Base-by-base conservation (phyloP, 2,797 vertebrate genomes). In the Premnoplex brunnescens region DNA sequence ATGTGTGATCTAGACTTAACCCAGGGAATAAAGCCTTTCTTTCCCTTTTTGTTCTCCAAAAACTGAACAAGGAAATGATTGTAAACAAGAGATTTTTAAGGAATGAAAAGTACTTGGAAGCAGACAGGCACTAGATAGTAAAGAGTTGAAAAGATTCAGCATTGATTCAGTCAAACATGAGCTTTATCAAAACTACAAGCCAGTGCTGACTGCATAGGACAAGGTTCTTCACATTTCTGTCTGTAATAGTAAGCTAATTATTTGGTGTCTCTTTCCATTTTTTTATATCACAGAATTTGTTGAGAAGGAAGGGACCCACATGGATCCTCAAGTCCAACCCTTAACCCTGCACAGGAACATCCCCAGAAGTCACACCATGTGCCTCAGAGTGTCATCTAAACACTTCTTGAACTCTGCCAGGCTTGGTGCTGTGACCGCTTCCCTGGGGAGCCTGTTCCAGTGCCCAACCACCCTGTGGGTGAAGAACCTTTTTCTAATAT, bases 11-110 rank as follows among this genome's bases (percentile, higher is more conserved):
- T 84, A 92, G 79, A 85, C 49, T 55, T 92, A 89, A 92, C 34
- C 36, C 21, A 43, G 46, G 48, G 36, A 92, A 83, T 92, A 93
- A 83, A 85, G 23, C 44, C 54, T 67, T 91, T 52, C 22, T 89
- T 87, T 93, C 60, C 72, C 26, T 58, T 81, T 83, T 90, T 86
- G 51, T 52, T 81, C 48, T 89, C 39, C 5, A 62, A 55, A 92
- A 91, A 81, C 22, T 2, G 2, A 88, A 68, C 30, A 75, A 56
- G 22, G 43, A 77, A 89, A 71, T 67, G 27, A 18, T 85, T 82
- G 52, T 74, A 92, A 87, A 77, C 63, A 92, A 72, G 41, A 89
- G 58, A 41, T 74, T 95, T 95, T 92, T 84, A 89, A 85, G 43
- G 66, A 85, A 81, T 55, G 28, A 72, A 66, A 91, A 88, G 43